Evolutionary conservation across 2,113 vertebrate genomes (phyloP).

Genomic region (Gymnogyps californianus): DNA sequence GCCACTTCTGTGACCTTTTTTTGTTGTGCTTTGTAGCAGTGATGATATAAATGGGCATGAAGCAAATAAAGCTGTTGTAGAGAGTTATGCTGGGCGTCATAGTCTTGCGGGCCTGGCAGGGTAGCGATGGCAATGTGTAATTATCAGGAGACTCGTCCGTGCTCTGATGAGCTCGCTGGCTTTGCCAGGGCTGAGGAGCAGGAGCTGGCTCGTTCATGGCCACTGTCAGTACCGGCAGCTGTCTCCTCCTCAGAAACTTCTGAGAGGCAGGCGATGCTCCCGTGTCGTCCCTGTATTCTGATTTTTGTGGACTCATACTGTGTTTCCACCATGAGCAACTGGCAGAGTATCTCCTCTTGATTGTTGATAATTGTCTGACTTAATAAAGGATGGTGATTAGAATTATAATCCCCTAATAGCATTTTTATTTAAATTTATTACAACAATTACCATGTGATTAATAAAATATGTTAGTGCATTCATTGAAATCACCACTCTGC

Average conservation of each 20-base stretch:
- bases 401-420: conserved; percentile 12
- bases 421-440: conserved; percentile 18
- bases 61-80: neutral
- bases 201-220: accelerated
- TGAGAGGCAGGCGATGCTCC: neutral
- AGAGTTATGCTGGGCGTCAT: neutral
- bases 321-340: neutral
- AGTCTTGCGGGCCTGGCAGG: neutral
- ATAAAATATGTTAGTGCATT: conserved; percentile 4
- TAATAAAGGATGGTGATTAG: neutral
- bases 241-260: neutral
- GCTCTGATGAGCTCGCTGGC: neutral
- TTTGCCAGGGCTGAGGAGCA: neutral
- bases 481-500: neutral
- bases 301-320: accelerated
- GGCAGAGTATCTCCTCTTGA: neutral
- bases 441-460: conserved; percentile 28
- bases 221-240: neutral
- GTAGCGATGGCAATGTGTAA: neutral
- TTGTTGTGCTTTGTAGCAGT: neutral
- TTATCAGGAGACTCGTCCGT: neutral
- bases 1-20: neutral
- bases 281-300: accelerated
- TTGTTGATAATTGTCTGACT: neutral
- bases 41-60: accelerated